phyloP scores from a whole-genome alignment of 2,113 vertebrate species.

The Centropristis striata region DNA sequence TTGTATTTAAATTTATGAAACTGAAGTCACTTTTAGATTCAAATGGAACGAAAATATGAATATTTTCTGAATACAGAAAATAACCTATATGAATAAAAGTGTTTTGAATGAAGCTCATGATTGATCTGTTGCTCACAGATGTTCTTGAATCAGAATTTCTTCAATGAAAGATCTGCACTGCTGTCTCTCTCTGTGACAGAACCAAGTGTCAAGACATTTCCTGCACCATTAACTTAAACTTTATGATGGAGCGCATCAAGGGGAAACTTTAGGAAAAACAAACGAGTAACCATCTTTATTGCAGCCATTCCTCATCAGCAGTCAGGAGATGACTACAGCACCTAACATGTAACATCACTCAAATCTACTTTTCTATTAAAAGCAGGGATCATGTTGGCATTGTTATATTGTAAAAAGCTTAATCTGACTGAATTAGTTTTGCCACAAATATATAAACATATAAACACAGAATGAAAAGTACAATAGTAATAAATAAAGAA shows the following conservation, averaged over 20 bases:
- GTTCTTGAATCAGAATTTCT: background rate
- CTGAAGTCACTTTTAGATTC: background rate
- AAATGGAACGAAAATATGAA: background rate
- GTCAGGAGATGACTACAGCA: background rate
- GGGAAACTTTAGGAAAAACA: conserved; percentile 6
- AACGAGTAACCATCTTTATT: background rate
- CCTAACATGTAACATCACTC: background rate
- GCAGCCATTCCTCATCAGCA: conserved; percentile 8
- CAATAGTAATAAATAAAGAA: no score
- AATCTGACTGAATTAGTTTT: background rate
- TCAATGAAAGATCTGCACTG: background rate
- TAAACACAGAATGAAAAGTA: no score
- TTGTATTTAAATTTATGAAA: conserved; percentile 1
- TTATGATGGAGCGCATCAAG: conserved; percentile 1
- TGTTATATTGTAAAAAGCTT: background rate
- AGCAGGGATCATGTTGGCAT: background rate
- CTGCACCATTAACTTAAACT: conserved; percentile 11
- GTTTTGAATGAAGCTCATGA: background rate
- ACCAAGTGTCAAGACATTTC: background rate
- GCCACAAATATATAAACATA: no score
- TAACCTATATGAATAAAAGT: background rate
- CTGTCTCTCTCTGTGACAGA: conserved; percentile 1
- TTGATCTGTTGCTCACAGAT: background rate
- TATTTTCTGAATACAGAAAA: background rate
- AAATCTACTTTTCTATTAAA: background rate